Base-by-base conservation (phyloP, 23 tunicate species). In the Diplosoma virens region DNA sequence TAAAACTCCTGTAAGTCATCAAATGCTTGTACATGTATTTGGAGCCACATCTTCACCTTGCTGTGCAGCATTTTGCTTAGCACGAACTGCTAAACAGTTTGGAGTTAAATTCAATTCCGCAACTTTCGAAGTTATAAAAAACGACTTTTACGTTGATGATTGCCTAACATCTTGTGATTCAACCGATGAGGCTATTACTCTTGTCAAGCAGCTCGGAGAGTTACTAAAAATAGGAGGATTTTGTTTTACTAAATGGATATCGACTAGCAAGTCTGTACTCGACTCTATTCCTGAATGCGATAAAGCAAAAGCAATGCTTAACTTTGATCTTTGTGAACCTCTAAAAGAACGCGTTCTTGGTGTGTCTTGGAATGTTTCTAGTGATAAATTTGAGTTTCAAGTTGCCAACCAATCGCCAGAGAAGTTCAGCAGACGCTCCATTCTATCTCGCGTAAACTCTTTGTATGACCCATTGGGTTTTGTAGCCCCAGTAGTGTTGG, bases 131-230 rank as follows among this genome's bases (percentile, higher is more conserved):
- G 28, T 48, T 30, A 73, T 77, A 35, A 18, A n/a, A 36, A 63
- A 66, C 26, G 35, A 35, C 31, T 79, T 79, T 37, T 79, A 79
- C 67, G 78, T 79, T 18, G 77, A 79, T 54, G 77, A 67, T 54
- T 67, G 76, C 47, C 77, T 79, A 9, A 67, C 34, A 21, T 59
- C 71, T 1, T 33, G 41, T 21, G 48, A 18, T 2, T 24, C 30
- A 26, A 37, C 46, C 27, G 4, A 61, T 16, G 23, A 34, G 22
- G 82, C 70, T 1, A 61, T 37, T 1, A 29, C 37, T 28, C 82
- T 60, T 25, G 72, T 77, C 14, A 61, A 41, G 4, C n/a, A n/a
- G n/a, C n/a, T n/a, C n/a, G n/a, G n/a, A n/a, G n/a, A n/a, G n/a
- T n/a, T n/a, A n/a, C n/a, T n/a, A n/a, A n/a, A n/a, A n/a, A n/a